Conservation (phyloP, 2,888 invertebrate genomes). For the Cloeon dipterum region DNA sequence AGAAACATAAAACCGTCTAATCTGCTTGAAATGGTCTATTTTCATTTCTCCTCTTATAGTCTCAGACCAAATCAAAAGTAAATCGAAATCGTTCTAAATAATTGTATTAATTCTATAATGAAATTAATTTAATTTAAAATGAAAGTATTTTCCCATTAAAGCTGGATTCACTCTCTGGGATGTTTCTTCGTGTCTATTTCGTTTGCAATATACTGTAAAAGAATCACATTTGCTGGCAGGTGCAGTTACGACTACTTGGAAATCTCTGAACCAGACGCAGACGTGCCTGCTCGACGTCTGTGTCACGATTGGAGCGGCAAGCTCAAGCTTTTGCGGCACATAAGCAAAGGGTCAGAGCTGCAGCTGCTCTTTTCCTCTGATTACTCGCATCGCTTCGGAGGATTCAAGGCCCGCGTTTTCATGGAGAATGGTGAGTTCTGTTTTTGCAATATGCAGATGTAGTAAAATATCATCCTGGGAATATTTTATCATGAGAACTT, state of each 20-base stretch:
- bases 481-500: no score
- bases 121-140: no score
- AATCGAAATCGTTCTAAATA: no score
- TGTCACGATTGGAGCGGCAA: conserved; percentile 66
- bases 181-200: no score
- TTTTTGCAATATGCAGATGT: not conserved
- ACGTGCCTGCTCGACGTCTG: conserved; percentile 6
- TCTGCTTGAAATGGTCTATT: no score
- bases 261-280: conserved; percentile 26
- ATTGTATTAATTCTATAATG: no score
- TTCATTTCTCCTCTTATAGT: no score
- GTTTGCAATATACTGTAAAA: no score
- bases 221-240: conserved; percentile 21
- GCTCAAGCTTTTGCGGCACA: conserved; percentile 45
- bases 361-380: conserved; percentile 50
- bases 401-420: conserved; percentile 46
- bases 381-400: conserved; percentile 51
- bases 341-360: conserved; percentile 33
- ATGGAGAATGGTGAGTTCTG: conserved; percentile 53
- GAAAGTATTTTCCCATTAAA: no score
- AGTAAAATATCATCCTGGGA: not conserved
- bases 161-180: no score
- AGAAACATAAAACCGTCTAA: no score
- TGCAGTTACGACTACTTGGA: conserved; percentile 61
- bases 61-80: no score